Base-by-base conservation (phyloP, 2,888 invertebrate species). In the Thereva nobilitata region DNA sequence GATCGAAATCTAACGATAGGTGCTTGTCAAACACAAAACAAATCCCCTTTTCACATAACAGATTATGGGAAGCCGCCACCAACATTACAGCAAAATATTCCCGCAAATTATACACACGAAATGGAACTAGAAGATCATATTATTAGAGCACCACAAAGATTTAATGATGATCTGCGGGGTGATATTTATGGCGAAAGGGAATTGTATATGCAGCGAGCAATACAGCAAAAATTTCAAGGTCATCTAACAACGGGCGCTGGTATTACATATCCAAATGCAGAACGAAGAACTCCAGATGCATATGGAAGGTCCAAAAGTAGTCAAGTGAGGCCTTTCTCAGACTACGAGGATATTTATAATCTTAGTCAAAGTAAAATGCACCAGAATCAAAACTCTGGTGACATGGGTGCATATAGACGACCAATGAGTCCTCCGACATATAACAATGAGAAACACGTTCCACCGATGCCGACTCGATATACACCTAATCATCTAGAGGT, bases 261-360 rank as follows among this genome's bases (percentile, higher is more conserved):
- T 4, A 64, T 69, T 8, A 10, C 64, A 7, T 73, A 76, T 68
- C 74, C 76, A 4, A 80, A 79, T 49, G 77, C 78, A 3, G 92
- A 93, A 76, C 84, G 92, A 72, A 84, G 92, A 71, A 92, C 92
- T 0, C 92, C 92, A 0, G 93, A 93, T 75, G 90, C 91, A 8
- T 93, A 93, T 75, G 91, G 92, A 1, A 82, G 90, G 70, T 87
- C 89, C 2, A 84, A 84, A 73, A 76, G 77, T 67, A 75, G 78
- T 12, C 0, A 74, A 75, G 8, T 77, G 75, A 44, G 80, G 80
- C 47, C 78, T 81, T 72, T 84, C 83, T 78, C 82, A 78, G 92
- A 92, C 76, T 92, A 92, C 75, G 92, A 92, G 81, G 92, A 92
- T 74, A 87, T 92, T 23, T 92, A 89, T 76, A 82, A 81, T 69